Evolutionary conservation across 2,888 invertebrate species (phyloP).

Genomic region (Operophtera brumata): DNA sequence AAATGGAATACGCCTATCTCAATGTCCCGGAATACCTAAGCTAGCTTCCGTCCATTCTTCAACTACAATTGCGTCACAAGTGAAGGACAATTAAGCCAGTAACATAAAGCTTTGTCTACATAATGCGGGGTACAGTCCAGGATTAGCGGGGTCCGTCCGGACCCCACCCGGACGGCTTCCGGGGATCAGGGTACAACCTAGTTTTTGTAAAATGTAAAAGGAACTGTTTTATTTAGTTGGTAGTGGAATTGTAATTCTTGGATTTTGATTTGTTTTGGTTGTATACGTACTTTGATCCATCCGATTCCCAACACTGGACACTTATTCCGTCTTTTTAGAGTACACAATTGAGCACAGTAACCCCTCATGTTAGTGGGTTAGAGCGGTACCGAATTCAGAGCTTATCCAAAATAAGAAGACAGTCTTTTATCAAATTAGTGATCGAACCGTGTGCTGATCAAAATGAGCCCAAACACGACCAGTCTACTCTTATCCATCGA

Average conservation of each 20-base stretch:
- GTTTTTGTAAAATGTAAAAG: constrained; percentile 17
- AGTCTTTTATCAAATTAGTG: too few species aligned
- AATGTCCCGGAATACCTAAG: not conserved
- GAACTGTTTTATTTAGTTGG: constrained; percentile 1
- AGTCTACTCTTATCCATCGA: too few species aligned
- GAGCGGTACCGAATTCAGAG: too few species aligned
- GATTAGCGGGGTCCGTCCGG: constrained; percentile 24
- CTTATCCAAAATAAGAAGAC: too few species aligned
- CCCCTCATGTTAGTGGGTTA: too few species aligned
- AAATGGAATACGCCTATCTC: not conserved
- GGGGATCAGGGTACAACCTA: constrained; percentile 22
- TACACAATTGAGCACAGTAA: too few species aligned
- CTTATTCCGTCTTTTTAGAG: too few species aligned
- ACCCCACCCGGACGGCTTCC: constrained; percentile 14
- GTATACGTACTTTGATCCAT: too few species aligned
- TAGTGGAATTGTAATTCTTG: not conserved
- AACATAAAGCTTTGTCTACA: constrained; percentile 33
- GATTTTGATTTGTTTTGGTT: not conserved
- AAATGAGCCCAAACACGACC: too few species aligned
- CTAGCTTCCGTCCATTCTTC: constrained; percentile 25
- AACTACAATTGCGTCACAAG: constrained; percentile 32
- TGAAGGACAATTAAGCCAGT: constrained; percentile 33
- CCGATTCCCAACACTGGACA: too few species aligned
- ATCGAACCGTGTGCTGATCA: too few species aligned
- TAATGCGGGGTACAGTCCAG: constrained; percentile 29